These are phyloP conservation scores for Corbicula japonica DNA, from an alignment of 2,888 invertebrate species.

Conservation along the genomic window DNA sequence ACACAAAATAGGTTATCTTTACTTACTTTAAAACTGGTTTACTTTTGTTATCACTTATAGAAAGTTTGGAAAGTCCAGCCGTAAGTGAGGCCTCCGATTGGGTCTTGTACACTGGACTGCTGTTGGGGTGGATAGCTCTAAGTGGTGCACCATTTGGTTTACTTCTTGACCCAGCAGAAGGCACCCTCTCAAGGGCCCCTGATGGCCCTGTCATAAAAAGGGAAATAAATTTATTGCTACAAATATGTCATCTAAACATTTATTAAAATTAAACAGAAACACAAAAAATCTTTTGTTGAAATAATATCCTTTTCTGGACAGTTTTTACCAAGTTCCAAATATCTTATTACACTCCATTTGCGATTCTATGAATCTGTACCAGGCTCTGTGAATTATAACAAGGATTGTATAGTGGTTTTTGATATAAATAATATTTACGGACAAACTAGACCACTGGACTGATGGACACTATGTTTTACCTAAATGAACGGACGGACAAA, in stretches of 20 bases:
- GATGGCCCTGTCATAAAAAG: slow-evolving; percentile 53
- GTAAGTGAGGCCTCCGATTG: slow-evolving; percentile 74
- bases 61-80: slow-evolving; percentile 68
- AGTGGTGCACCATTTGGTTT: slow-evolving; percentile 61
- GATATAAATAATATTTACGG: no score
- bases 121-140: slow-evolving; percentile 70
- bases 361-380: not conserved
- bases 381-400: not conserved
- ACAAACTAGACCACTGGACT: no score
- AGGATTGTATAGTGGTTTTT: no score
- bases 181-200: slow-evolving; percentile 62
- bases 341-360: no score
- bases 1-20: not conserved
- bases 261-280: not conserved
- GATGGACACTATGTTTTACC: no score
- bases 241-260: not conserved
- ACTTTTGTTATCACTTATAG: slow-evolving; percentile 53
- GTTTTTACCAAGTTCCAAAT: no score
- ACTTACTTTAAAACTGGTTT: slow-evolving; percentile 25
- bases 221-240: slow-evolving; percentile 25
- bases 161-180: slow-evolving; percentile 61
- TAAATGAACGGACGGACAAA: no score
- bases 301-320: slow-evolving; percentile 1
- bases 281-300: not conserved
- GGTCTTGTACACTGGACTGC: slow-evolving; percentile 78